Conservation (phyloP, 2,113 vertebrate genomes). For the Leiothrix lutea region DNA sequence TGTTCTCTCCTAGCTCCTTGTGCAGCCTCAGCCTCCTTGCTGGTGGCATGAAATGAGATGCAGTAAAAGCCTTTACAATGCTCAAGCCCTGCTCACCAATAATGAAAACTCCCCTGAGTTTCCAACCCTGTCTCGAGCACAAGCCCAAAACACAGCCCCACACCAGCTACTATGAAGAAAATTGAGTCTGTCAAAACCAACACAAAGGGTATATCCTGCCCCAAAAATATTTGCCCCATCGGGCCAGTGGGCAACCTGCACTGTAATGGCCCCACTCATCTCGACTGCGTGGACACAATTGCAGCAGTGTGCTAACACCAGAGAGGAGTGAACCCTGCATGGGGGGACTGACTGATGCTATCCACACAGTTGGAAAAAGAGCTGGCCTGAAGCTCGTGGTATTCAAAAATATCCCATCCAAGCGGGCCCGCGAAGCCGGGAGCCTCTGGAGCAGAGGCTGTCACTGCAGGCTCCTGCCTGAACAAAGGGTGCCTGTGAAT, state of each 20-base stretch:
- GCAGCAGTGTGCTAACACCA: neutral
- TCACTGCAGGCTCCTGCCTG: fast-evolving
- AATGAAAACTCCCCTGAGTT: neutral
- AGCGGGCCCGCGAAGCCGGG: fast-evolving
- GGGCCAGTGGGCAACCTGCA: neutral
- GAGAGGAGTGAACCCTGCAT: neutral
- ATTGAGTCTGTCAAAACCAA: neutral
- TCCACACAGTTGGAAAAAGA: neutral
- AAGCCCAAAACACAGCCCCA: neutral
- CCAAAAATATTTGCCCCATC: neutral
- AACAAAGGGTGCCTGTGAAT: neutral
- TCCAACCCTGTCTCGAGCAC: neutral
- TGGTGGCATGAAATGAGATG: neutral
- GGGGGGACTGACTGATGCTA: neutral
- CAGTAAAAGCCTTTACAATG: neutral
- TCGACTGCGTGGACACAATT: fast-evolving
- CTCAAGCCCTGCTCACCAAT: neutral
- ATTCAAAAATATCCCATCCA: neutral
- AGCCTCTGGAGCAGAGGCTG: neutral
- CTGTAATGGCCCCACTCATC: neutral
- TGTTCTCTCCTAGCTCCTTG: neutral
- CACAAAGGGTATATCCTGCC: neutral
- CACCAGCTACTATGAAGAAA: neutral
- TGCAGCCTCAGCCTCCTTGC: neutral
- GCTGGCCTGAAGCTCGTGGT: neutral